Percentiles rank a stretch among this genome's conserved stretches.
Evolutionary conservation across 2,797 vertebrate genomes (phyloP).

Genomic region (Danio kyathit): DNA sequence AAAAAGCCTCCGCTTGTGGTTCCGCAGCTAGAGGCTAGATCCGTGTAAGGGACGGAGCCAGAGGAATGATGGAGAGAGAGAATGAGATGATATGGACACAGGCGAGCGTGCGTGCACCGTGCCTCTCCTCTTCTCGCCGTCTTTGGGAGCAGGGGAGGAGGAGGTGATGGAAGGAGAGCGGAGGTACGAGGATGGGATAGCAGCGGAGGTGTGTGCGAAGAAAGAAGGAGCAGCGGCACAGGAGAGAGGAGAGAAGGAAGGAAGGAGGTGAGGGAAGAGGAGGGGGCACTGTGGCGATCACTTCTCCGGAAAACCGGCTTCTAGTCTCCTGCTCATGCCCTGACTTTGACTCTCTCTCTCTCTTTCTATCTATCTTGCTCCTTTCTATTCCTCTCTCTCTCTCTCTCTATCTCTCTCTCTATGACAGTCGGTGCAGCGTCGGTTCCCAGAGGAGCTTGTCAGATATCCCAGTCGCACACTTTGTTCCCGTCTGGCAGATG

Average conservation of each 20-base stretch:
- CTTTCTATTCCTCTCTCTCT: slow-evolving; percentile 17
- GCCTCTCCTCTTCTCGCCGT: slow-evolving; percentile 53
- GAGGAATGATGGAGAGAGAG: slow-evolving; percentile 62
- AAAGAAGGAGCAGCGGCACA: slow-evolving; percentile 47
- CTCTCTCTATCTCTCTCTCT: slow-evolving; percentile 34
- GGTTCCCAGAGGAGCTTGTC: slow-evolving; percentile 58
- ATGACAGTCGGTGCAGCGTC: slow-evolving; percentile 50
- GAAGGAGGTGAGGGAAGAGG: slow-evolving; percentile 60
- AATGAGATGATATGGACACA: slow-evolving; percentile 56
- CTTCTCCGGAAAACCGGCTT: slow-evolving; percentile 58
- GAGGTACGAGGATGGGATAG: slow-evolving; percentile 61
- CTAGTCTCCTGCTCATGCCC: slow-evolving; percentile 69
- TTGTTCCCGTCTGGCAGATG: slow-evolving; percentile 52
- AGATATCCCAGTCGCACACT: slow-evolving; percentile 59
- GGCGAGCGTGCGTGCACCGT: slow-evolving; percentile 23
- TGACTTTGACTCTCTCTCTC: slow-evolving; percentile 50
- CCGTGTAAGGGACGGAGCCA: slow-evolving; percentile 64
- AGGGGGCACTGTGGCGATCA: slow-evolving; percentile 62
- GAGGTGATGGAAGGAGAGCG: slow-evolving; percentile 64
- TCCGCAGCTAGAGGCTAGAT: slow-evolving; percentile 66
- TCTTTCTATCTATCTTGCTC: slow-evolving; percentile 32
- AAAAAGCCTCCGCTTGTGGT: slow-evolving; percentile 76
- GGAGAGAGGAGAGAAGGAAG: slow-evolving; percentile 65
- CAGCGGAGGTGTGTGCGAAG: slow-evolving; percentile 61
- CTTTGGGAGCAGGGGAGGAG: slow-evolving; percentile 46